Conservation (phyloP, 2,888 invertebrate genomes). For the Syrista parreyssii region DNA sequence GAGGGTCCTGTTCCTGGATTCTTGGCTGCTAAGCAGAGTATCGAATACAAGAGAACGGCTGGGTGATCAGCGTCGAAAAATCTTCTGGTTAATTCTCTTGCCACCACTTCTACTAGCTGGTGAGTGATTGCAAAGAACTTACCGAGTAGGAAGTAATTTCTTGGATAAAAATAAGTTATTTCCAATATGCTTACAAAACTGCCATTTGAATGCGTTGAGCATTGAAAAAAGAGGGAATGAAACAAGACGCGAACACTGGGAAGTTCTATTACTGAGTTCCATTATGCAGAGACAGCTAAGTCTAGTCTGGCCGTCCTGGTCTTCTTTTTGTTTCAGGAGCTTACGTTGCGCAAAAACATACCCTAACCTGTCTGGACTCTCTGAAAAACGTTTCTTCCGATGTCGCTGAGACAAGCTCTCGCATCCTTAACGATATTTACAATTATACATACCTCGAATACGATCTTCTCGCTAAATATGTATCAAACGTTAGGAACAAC, state of each 20-base stretch:
- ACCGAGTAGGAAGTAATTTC: not conserved
- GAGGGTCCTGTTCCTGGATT: conserved; percentile 52
- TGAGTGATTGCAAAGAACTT: conserved; percentile 61
- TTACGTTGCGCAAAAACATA: conserved; percentile 60
- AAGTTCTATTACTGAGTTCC: not conserved
- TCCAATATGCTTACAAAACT: not conserved
- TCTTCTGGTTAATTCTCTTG: conserved; percentile 66
- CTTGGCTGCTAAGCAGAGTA: conserved; percentile 57
- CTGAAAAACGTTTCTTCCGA: conserved; percentile 54
- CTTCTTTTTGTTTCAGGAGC: conserved; percentile 65
- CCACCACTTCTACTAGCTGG: conserved; percentile 71
- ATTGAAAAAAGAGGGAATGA: not conserved
- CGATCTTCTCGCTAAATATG: conserved; percentile 51
- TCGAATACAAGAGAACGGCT: conserved; percentile 42
- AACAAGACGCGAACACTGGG: not conserved
- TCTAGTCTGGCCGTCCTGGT: conserved; percentile 48
- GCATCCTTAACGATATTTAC: conserved; percentile 50
- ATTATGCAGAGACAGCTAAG: conserved; percentile 34
- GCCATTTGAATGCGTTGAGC: not conserved
- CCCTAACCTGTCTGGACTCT: conserved; percentile 58
- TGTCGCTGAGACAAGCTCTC: conserved; percentile 55
- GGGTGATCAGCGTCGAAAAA: conserved; percentile 42
- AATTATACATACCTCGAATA: conserved; percentile 47
- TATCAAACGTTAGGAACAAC: conserved; percentile 46
- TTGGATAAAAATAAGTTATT: not conserved